Evolutionary conservation across 2,113 vertebrate genomes (phyloP), one percentile per base, ranked within the genome.

Genomic region (Myotis lucifugus): DNA sequence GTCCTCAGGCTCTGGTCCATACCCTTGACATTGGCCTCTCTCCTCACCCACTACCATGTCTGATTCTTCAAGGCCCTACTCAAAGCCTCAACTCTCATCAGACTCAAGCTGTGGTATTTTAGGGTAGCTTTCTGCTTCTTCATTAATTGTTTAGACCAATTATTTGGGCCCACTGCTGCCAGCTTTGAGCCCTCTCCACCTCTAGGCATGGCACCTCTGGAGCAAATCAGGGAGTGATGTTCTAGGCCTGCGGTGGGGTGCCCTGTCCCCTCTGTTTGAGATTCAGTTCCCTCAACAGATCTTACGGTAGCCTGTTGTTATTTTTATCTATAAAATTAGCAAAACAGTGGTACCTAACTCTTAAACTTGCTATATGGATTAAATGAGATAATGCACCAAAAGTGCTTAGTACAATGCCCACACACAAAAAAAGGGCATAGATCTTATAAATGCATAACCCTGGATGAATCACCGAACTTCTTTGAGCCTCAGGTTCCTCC

Each of bases 261-360:
- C 42, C 82, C 54, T 27, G 14, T 78, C 70, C 56, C 64, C 6
- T 10, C 7, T 48, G 27, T 83, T 37, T 85, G 34, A 11, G 42
- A 40, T 46, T 32, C 34, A 72, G 27, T 23, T n/a, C 4, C 82
- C 27, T 21, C 25, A 29, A 6, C 14, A 25, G 56, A 5, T 29
- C 50, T 50, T 76, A 50, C 5, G 15, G 2, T 8, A 27, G 32
- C 5, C 69, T 40, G 50, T 85, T 69, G 25, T 56, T 81, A 40
- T 88, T 85, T 90, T 72, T 42, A 83, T 37, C 56, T 61, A 56
- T 32, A 52, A 76, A 69, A 74, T 64, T 66, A 91, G 78, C 66
- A 77, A 79, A 78, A 32, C 8, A n/a, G 29, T 29, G 76, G 15
- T 18, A 40, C n/a, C 61, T n/a, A 54, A 40, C 37, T 78, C 15